Percentiles rank a stretch among this genome's conserved stretches.
These are phyloP conservation scores for Mus spretus DNA, from an alignment of 2,797 vertebrate species.

Conservation along the genomic window DNA sequence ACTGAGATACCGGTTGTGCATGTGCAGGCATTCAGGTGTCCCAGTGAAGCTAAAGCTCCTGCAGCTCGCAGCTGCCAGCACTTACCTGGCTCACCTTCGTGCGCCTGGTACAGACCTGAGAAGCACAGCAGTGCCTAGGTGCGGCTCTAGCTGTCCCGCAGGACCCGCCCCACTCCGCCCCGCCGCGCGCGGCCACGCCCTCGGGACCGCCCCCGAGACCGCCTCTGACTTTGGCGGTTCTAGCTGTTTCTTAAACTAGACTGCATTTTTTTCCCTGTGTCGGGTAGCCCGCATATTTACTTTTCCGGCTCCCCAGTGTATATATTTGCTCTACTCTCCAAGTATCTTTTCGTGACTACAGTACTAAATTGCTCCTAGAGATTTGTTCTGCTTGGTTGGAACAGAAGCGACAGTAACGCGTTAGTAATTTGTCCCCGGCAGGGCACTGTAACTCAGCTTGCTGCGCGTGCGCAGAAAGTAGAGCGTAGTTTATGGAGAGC, in stretches of 20 bases:
- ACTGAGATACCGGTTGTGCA: not conserved
- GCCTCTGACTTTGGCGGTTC: not conserved
- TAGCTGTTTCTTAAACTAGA: fast-evolving
- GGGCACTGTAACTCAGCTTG: slow-evolving; percentile 57
- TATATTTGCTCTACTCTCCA: not conserved
- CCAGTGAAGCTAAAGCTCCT: not conserved
- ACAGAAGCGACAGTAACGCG: not conserved
- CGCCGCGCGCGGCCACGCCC: not conserved
- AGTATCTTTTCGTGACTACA: not conserved
- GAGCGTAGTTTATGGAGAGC: not conserved
- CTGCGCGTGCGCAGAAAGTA: not conserved
- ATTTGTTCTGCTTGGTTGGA: fast-evolving
- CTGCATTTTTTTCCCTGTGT: not conserved
- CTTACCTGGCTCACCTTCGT: slow-evolving; percentile 74
- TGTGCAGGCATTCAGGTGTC: not conserved
- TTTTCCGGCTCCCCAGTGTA: fast-evolving
- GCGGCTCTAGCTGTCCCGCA: not conserved
- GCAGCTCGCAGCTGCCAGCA: not conserved
- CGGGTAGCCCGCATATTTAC: no score
- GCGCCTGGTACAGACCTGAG: not conserved
- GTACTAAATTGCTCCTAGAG: not conserved
- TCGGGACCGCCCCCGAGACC: fast-evolving
- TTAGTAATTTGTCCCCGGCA: not conserved
- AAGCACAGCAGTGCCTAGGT: not conserved
- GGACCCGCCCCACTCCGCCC: slow-evolving; percentile 33